Base-by-base conservation (phyloP, 2,113 vertebrate genomes). In the Varanus komodoensis region DNA sequence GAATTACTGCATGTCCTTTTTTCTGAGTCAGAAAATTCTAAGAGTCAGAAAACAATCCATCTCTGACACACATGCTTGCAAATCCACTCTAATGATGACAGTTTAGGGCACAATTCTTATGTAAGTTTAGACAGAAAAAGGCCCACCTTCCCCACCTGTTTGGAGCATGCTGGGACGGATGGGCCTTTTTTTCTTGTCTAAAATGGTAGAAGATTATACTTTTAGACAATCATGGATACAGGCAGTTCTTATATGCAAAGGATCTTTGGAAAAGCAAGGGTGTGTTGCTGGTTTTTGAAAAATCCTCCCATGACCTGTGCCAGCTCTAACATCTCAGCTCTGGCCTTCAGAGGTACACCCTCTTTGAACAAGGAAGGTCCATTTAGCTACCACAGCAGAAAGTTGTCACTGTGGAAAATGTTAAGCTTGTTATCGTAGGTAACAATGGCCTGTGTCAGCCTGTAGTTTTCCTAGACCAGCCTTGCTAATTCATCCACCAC, bases 401-500 rank as follows among this genome's bases (percentile, higher is more conserved):
- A 64, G 15, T 19, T 64, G 5, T 21, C 3, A 4, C 8, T n/a
- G 5, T 34, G 6, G 50, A 82, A 34, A 57, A 6, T 7, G 32
- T 54, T 57, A 17, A 82, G 52, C 80, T 32, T 19, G 32, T 61
- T 29, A 1, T 52, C 8, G 52, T 23, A 32, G 80, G n/a, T 15
- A 15, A 74, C n/a, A 38, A 44, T n/a, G 11, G 11, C n/a, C n/a
- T 17, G 34, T 61, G 64, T 23, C 57, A 88, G 90, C 15, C 80
- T 38, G 74, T 21, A 89, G 64, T 75, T 61, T 74, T 90, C 86
- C 90, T 81, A 82, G 80, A 83, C 0, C 79, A 94, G 90, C 67
- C 87, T 44, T 12, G 73, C 48, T 86, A 34, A 80, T 84, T 90
- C 87, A 89, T 61, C 67, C 85, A 64, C 91, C 88, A 73, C 90